Conservation (phyloP, 2,113 vertebrate genomes). For the Salvelinus alpinus region DNA sequence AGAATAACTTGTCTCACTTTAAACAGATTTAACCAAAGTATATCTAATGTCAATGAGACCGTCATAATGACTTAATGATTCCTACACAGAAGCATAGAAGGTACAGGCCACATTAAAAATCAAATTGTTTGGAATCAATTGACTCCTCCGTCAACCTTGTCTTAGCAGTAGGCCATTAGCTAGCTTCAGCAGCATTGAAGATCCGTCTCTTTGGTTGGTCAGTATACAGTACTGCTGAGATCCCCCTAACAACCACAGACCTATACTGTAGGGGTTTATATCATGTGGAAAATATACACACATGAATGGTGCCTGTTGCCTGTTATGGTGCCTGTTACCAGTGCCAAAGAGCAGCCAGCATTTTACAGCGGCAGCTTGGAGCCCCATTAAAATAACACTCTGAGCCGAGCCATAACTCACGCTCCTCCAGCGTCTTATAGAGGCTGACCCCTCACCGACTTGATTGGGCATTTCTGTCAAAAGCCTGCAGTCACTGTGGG, state of each 20-base stretch:
- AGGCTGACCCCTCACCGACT: conserved; percentile 59
- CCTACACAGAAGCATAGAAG: conserved; percentile 8
- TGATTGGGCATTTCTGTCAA: conserved; percentile 70
- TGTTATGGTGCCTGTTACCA: conserved; percentile 8
- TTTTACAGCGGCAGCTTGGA: conserved; percentile 58
- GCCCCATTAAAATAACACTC: conserved; percentile 68
- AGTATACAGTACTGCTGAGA: conserved; percentile 16
- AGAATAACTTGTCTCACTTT: conserved; percentile 1
- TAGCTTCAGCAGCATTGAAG: conserved; percentile 35
- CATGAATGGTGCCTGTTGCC: conserved; percentile 3
- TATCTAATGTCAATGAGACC: background rate
- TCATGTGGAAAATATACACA: conserved; percentile 20
- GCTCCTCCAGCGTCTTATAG: conserved; percentile 42
- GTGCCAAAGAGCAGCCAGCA: conserved; percentile 44
- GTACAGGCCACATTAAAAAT: background rate
- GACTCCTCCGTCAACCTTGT: conserved; percentile 6
- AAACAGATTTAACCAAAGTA: background rate
- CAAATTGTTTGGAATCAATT: background rate
- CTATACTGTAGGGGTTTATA: conserved; percentile 27
- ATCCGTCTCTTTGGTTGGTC: conserved; percentile 28
- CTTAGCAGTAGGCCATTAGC: conserved; percentile 36
- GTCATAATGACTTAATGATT: conserved; percentile 27
- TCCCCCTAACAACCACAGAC: conserved; percentile 6
- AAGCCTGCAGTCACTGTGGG: conserved; percentile 40
- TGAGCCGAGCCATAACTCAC: conserved; percentile 60